Base-by-base conservation (phyloP, 2,888 invertebrate genomes). In the Operophtera brumata region DNA sequence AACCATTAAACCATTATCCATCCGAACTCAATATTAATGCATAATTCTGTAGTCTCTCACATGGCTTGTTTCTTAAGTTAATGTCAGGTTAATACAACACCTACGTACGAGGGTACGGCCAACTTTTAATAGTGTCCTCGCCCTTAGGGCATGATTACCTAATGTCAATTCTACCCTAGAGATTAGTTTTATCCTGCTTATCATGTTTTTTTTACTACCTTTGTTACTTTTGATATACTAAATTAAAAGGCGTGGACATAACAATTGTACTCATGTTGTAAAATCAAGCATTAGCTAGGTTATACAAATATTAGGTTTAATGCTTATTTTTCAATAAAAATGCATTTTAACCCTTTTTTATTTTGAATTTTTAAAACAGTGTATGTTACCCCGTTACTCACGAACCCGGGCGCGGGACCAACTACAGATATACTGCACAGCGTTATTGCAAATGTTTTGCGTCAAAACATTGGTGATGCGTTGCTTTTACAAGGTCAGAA, bases 391-490 rank as follows among this genome's bases (percentile, higher is more conserved):
- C 44, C 47, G 30, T 10, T 50, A 51, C 8, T 44, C 35, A 12
- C 44, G 20, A 42, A 28, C 34, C 26, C 36, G 34, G 46, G 39
- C 8, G 32, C 14, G 6, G 32, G 13, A 1, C 51, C 47, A 7
- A 32, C 46, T 6, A 11, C 56, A 8, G 51, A 56, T 28, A 9
- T 56, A 14, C 51, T 56, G 4, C 56, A 56, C 14, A 52, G 36
- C 36, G 40, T 56, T 34, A 44, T 56, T 14, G 43, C 44, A 28
- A 51, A 51, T 45, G 51, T 47, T 20, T 41, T 54, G 30, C 54
- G 48, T 39, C 48, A 54, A 40, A 54, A 44, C 49, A 54, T 50
- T 47, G 52, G 46, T 11, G 45, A 46, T 52, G 45, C 40, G 39
- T 34, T 39, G n/a, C 36, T 47, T 8, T 30, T 52, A 5, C 44